Evolutionary conservation across 2,888 invertebrate genomes (phyloP), one percentile per base, ranked within the genome.

Genomic region (Uloborus plumipes): DNA sequence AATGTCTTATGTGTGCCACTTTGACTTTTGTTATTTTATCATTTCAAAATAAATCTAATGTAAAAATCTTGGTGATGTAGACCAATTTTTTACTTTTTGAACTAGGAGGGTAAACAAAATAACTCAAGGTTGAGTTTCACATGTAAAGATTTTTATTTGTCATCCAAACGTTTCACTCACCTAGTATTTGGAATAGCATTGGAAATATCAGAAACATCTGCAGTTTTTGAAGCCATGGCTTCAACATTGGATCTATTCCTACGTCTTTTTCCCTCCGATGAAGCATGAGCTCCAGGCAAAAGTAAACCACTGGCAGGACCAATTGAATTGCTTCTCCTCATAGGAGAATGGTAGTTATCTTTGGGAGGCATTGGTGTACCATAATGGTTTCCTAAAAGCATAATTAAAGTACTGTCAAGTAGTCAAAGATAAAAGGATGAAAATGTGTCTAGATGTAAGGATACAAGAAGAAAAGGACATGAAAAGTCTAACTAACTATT

Each of bases 291-390:
- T 26, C 91, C 91, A 49, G 91, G 91, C 65, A 90, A 88, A 15
- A 90, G 66, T 73, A 85, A 64, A 53, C 51, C 72, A 47, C 75
- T 77, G 3, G 74, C 69, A 20, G 61, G 75, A 22, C 84, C 83
- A 69, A 84, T 73, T 67, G 86, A 84, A 22, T 86, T 85, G 74
- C 85, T 78, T 73, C 87, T 87, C 75, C 86, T 87, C 72, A 87
- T 87, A 50, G 86, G 86, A 69, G 86, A 86, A 18, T 87, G 86
- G 66, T 88, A 87, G 55, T 87, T 87, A 78, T 89, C 88, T 47
- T 88, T 87, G 9, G 88, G 89, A 49, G 92, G 92, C 86, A 91
- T 91, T 0, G 92, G 92, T 13, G 92, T 92, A 51, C 92, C 92
- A 89, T 92, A 92, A 87, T 91, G 91, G 88, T 92, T 91, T 58